Conservation (phyloP, 2,888 invertebrate species). For the Volucella bombylans region DNA sequence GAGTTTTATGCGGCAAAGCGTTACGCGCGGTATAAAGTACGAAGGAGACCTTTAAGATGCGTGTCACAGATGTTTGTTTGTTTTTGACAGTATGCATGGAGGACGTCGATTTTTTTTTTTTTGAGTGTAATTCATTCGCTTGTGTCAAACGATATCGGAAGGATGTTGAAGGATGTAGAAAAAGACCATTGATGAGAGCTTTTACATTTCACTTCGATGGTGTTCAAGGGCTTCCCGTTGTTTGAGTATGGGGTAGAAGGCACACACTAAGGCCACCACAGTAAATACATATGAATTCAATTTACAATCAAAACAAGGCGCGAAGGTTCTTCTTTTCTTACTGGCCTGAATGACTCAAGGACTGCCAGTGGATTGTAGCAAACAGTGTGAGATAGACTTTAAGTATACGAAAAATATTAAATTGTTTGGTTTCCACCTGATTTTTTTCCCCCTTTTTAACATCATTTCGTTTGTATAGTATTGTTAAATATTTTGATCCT, state of each 20-base stretch:
- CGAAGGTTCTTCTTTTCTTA: slow-evolving; percentile 15
- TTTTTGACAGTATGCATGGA: slow-evolving; percentile 69
- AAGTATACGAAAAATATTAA: slow-evolving; percentile 30
- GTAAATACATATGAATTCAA: slow-evolving; percentile 56
- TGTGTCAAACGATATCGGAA: slow-evolving; percentile 46
- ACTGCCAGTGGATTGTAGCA: too few relatives aligned
- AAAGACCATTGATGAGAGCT: slow-evolving; percentile 55
- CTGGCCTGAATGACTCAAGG: slow-evolving; percentile 48
- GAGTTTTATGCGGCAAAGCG: slow-evolving; percentile 32
- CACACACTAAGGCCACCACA: background rate
- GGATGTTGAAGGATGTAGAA: slow-evolving; percentile 43
- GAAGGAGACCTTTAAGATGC: slow-evolving; percentile 59
- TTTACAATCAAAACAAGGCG: slow-evolving; percentile 68
- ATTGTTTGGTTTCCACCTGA: slow-evolving; percentile 59
- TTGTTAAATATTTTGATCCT: slow-evolving; percentile 21
- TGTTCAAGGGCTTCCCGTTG: slow-evolving; percentile 64
- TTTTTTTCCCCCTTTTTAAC: slow-evolving; percentile 18
- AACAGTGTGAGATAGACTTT: background rate
- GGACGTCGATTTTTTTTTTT: slow-evolving; percentile 10
- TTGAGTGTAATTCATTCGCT: slow-evolving; percentile 27
- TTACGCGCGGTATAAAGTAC: slow-evolving; percentile 10
- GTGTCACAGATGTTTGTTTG: slow-evolving; percentile 72
- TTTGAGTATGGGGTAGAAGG: slow-evolving; percentile 23
- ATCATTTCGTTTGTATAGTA: background rate
- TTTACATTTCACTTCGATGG: slow-evolving; percentile 39